Evolutionary conservation across 2,797 vertebrate genomes (phyloP), one percentile per base, ranked within the genome.

Genomic region (Eremophila alpestris): DNA sequence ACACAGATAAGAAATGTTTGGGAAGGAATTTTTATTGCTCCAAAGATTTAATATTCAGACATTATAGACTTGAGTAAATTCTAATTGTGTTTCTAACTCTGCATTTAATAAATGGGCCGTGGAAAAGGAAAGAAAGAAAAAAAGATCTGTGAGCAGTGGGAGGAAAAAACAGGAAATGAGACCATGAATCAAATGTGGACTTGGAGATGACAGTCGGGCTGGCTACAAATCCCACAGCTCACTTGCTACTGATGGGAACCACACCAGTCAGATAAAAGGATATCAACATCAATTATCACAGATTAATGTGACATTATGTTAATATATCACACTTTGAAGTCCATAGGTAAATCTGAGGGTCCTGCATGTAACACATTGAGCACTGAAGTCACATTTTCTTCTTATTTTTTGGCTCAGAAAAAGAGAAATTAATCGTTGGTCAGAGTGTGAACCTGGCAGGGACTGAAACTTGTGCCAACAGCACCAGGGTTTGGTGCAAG

Each of bases 131-230:
- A 59, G 38, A 2, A 3, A 17, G 2, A 15, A 19, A 70, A 54
- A 40, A 16, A 41, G 21, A 30, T 24, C 54, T 83, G 56, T 78
- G 83, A 95, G 94, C 94, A 90, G 59, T 38, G 58, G 77, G 51
- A 94, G 59, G 83, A 88, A 93, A 81, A 93, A 95, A 8, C 73
- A 95, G 90, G 94, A 96, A 95, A 96, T 96, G 87, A 96, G 90
- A 75, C 94, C 94, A 96, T 96, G 95, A 96, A 96, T 96, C 94
- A 96, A 96, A 85, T 10, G 22, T 86, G 87, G 85, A 90, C 83
- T 77, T 83, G 55, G 83, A 91, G 92, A 54, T 91, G 96, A 93
- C 96, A 96, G 83, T 83, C 8, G 8, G 46, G 62, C 76, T 65
- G 76, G 82, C 73, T 91, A 70, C 69, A 88, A 91, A 91, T 81